Base-by-base conservation (phyloP, 2,113 vertebrate species). In the Triplophysa dalaica region DNA sequence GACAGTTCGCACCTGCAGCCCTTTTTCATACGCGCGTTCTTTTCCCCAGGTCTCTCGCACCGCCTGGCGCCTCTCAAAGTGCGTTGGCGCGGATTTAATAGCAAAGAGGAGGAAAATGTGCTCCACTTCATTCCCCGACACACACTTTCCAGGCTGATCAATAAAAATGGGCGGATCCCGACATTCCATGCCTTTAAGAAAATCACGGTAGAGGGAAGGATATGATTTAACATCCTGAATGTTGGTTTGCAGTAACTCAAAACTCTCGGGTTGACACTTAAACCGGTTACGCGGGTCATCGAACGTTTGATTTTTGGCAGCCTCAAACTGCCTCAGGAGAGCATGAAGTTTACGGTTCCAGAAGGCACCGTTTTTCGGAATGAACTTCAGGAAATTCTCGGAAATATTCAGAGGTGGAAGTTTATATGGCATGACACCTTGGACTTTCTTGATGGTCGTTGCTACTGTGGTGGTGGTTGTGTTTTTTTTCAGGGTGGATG, bases 11-110 rank as follows among this genome's bases (percentile, higher is more conserved):
- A 95, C 90, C 8, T 65, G 50, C 26, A 84, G 41, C 0, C 87
- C 86, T 0, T 45, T 63, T 1, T 62, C 10, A 60, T 88, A 83
- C 10, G 38, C 1, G 9, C 33, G 56, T 64, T 93, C 92, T 48
- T 6, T 65, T 0, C 90, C 93, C 94, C 94, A 94, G 0, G 92
- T 94, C 65, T 91, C 86, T 19, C 93, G 80, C 16, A 94, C 87
- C 0, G 87, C 91, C 67, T 92, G 93, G 14, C 94, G 88, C 24
- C 63, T 84, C 75, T 89, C 89, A 52, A 93, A 92, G 80, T 93
- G 86, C 19, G 61, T 70, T 2, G 91, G 89, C 4, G 21, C 75
- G 0, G 92, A 93, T 84, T 95, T 94, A 67, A 95, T 87, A 5
- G 89, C 92, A 1, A 94, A 88, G 21, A 94, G 89, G 33, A 94